Conservation (phyloP, 2,888 invertebrate genomes). For the Pterostichus niger region DNA sequence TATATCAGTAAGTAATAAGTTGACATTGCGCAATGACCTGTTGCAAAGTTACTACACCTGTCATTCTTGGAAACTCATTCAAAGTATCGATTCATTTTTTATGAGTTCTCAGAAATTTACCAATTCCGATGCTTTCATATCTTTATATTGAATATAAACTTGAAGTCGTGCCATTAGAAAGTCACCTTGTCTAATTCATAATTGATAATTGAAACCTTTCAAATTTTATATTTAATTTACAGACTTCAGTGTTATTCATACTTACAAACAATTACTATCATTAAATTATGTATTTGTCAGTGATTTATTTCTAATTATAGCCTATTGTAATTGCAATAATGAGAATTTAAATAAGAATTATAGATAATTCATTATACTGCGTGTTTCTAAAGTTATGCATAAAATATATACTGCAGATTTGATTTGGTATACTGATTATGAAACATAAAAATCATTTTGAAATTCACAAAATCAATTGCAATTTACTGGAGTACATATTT, state of each 20-base stretch:
- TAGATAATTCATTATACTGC: too few relatives aligned
- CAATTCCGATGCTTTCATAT: conserved; percentile 14
- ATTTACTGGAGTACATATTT: too few relatives aligned
- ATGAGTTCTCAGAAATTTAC: conserved; percentile 7
- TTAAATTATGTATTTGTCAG: too few relatives aligned
- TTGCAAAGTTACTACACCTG: conserved; percentile 5
- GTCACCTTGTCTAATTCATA: conserved; percentile 15
- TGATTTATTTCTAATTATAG: too few relatives aligned
- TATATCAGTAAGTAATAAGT: conserved; percentile 7
- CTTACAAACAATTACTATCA: too few relatives aligned
- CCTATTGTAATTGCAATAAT: too few relatives aligned
- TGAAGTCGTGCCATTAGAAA: background rate
- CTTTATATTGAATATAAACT: background rate
- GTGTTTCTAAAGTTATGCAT: too few relatives aligned
- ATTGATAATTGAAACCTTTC: conserved; percentile 4
- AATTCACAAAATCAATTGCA: too few relatives aligned
- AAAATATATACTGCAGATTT: too few relatives aligned
- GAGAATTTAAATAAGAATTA: too few relatives aligned
- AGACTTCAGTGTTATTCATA: background rate
- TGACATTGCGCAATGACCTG: background rate
- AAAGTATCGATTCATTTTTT: conserved; percentile 27
- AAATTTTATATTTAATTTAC: background rate
- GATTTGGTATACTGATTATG: too few relatives aligned
- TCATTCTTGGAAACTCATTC: conserved; percentile 19
- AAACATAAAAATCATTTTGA: too few relatives aligned